phyloP scores from a whole-genome alignment of 1,140 invertebrate genomes.

The Scylla paramamosain region DNA sequence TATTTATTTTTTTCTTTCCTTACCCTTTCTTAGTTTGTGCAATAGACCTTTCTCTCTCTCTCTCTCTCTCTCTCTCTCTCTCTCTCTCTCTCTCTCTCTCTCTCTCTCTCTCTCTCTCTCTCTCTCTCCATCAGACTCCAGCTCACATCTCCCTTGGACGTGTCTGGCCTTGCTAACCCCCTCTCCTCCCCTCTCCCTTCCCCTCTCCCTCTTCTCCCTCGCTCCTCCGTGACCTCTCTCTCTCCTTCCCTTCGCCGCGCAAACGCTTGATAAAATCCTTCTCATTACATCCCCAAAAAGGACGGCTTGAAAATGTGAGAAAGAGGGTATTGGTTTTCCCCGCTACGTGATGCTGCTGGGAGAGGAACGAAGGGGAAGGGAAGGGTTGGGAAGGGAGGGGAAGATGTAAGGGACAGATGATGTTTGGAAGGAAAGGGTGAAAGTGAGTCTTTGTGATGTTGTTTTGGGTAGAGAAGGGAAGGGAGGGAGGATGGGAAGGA shows the following conservation, averaged over 20 bases:
- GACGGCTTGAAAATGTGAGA: slow-evolving; percentile 37
- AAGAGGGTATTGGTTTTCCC: slow-evolving; percentile 59
- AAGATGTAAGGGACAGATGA: background rate
- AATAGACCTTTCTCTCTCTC: slow-evolving; percentile 5
- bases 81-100: slow-evolving; percentile 21
- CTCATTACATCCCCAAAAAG: slow-evolving; percentile 56
- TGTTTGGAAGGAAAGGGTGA: background rate
- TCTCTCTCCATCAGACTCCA: background rate
- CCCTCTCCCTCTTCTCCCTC: background rate
- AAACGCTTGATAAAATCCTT: slow-evolving; percentile 59
- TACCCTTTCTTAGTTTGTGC: background rate
- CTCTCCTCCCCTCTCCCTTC: background rate
- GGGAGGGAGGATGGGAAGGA: too few species aligned
- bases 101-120: slow-evolving; percentile 7
- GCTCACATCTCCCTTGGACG: slow-evolving; percentile 16
- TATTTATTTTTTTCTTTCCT: background rate
- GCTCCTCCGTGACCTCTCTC: background rate
- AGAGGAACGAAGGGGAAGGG: background rate
- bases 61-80: slow-evolving; percentile 31
- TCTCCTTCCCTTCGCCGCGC: background rate
- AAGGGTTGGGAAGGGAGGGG: background rate
- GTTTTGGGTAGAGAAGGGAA: too few species aligned
- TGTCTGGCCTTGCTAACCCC: background rate
- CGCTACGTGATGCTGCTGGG: slow-evolving; percentile 26
- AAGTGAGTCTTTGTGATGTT: background rate